Evolutionary conservation across 2,888 invertebrate genomes (phyloP).

Genomic region (Subacronicta megacephala): DNA sequence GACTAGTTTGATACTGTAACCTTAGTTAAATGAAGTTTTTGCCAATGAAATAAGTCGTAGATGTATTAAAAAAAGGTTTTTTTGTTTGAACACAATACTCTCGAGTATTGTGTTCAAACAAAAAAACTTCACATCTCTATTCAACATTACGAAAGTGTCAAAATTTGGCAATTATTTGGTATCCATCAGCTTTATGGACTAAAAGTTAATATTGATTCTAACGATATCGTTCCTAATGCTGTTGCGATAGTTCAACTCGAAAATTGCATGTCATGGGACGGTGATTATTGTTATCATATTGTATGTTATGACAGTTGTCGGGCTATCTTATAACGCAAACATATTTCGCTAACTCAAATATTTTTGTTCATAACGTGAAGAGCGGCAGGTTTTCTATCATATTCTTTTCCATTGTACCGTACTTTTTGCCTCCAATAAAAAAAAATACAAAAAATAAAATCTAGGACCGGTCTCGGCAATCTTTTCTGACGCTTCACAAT

Average conservation of each 20-base stretch:
- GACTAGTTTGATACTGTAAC: background rate
- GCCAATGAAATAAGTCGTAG: background rate
- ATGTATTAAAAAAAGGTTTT: no score
- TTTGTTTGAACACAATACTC: no score
- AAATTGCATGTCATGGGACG: no score
- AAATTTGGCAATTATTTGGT: no score
- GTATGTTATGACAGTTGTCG: constrained; percentile 2
- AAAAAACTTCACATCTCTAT: no score
- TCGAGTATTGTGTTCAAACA: no score
- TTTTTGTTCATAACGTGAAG: background rate
- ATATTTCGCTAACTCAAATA: constrained; percentile 5
- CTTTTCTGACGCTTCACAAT: constrained; percentile 26
- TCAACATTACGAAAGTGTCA: no score
- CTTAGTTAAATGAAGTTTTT: background rate
- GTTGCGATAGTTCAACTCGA: no score
- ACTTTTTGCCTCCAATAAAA: constrained; percentile 5
- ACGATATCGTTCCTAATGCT: no score
- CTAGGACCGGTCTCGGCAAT: constrained; percentile 12
- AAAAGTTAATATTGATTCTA: no score
- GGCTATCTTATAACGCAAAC: background rate
- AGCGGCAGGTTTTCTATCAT: background rate
- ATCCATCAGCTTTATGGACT: no score
- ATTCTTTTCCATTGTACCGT: background rate
- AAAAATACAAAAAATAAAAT: constrained; percentile 31
- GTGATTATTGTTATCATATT: no score